Percentiles rank a stretch among this genome's conserved stretches.
phyloP scores from a whole-genome alignment of 2,113 vertebrate genomes.

The Ramphastos sulfuratus region DNA sequence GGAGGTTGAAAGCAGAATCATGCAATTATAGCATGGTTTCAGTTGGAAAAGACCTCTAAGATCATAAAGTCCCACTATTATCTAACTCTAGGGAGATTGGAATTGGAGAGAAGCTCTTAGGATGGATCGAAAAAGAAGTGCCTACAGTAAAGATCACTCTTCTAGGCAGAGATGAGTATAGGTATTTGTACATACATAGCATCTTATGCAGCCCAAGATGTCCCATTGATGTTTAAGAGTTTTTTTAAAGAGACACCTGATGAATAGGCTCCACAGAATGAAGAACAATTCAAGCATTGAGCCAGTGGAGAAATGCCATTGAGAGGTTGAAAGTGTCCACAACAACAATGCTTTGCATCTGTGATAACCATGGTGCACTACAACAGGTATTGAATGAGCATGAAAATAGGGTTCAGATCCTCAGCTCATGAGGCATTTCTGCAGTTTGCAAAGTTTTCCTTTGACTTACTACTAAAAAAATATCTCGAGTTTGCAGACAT shows the following conservation, averaged over 20 bases:
- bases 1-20: neutral
- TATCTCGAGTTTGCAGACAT: neutral
- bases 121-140: neutral
- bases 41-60: no score
- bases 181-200: neutral
- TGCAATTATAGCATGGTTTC: no score
- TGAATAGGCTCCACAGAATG: neutral
- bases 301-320: neutral
- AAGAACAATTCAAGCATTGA: neutral
- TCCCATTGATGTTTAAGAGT: neutral
- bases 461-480: neutral
- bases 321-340: neutral
- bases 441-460: neutral
- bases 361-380: neutral
- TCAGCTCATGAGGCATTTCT: neutral
- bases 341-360: neutral
- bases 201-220: neutral
- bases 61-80: no score
- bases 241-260: neutral
- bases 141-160: neutral
- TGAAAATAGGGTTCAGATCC: neutral
- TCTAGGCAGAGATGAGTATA: neutral
- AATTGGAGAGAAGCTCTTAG: neutral
- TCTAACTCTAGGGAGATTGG: no score
- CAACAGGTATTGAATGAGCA: neutral